Base-by-base conservation (phyloP, 2,888 invertebrate genomes). In the Lycophotia porphyrea region DNA sequence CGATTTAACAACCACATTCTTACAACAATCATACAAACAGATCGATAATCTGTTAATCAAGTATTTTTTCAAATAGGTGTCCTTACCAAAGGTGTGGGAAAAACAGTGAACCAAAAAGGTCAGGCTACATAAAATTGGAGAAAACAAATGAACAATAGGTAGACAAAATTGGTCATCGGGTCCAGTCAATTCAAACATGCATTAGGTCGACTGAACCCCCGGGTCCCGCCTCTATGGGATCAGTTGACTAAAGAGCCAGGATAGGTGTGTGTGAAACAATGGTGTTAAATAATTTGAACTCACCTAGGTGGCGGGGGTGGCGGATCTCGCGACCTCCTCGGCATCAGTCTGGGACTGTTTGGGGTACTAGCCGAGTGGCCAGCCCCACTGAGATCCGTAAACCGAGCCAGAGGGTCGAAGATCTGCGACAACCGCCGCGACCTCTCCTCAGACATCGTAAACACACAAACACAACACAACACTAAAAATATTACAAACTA, bases 381-480 rank as follows among this genome's bases (percentile, higher is more conserved):
- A 88, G 97, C 95, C 87, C 97, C 95, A 87, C 97, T 97, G 88
- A 97, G 96, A 92, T 98, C 97, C 93, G 97, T 97, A 84, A 98
- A 96, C 93, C 98, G 96, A 84, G 98, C 97, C 91, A 98, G 97
- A 87, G 98, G 98, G 95, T 98, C 98, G 93, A 98, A 98, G 89
- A 98, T 98, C 97, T 98, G 98, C 94, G 98, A 98, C 93, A 98
- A 95, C 92, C 98, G 97, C 91, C 98, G 97, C 93, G 97, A 97
- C 92, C 97, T 96, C 93, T 97, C 97, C 95, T 97, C 97, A 88
- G 97, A 97, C 97, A 97, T 97, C 90, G 89, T 91, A 91, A 84
- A 90, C 93, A 93, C 90, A 92, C 93, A 93, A 92, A 90, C 90
- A 93, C 92, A 93, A 91, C 91, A 92, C 90, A 89, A 90, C 89